Percentiles rank a stretch among this genome's conserved stretches.
phyloP scores from a whole-genome alignment of 2,888 invertebrate genomes.

The Apodemia duryi region DNA sequence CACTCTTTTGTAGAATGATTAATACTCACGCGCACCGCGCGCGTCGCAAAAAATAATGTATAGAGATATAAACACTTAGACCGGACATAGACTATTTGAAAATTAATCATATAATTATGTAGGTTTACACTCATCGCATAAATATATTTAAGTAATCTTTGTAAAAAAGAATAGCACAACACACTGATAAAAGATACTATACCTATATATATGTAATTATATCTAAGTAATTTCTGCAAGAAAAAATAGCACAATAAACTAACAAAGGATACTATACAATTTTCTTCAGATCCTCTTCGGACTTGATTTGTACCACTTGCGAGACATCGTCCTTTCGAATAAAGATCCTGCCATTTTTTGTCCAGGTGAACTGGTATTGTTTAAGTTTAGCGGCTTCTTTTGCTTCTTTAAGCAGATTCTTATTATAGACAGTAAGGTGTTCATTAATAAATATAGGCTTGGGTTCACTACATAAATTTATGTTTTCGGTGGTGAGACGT shows the following conservation, averaged over 20 bases:
- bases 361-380: background rate
- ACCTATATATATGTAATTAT: background rate
- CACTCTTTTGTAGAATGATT: background rate
- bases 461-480: background rate
- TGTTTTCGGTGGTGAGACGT: background rate
- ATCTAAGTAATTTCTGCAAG: no score
- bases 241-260: background rate
- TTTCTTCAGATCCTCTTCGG: background rate
- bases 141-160: no score
- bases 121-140: background rate
- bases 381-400: background rate
- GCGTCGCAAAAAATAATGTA: background rate
- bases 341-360: slow-evolving; percentile 3
- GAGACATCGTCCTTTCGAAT: slow-evolving; percentile 4
- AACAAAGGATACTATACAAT: background rate
- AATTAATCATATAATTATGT: background rate
- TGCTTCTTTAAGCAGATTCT: background rate
- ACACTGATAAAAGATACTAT: background rate
- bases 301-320: background rate
- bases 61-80: background rate
- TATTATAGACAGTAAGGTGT: background rate
- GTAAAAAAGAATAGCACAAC: no score
- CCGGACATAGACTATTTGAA: background rate
- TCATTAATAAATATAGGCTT: background rate
- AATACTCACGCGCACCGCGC: background rate